Conservation (phyloP, 2,888 invertebrate species). For the Dicranocentrus wangi region DNA sequence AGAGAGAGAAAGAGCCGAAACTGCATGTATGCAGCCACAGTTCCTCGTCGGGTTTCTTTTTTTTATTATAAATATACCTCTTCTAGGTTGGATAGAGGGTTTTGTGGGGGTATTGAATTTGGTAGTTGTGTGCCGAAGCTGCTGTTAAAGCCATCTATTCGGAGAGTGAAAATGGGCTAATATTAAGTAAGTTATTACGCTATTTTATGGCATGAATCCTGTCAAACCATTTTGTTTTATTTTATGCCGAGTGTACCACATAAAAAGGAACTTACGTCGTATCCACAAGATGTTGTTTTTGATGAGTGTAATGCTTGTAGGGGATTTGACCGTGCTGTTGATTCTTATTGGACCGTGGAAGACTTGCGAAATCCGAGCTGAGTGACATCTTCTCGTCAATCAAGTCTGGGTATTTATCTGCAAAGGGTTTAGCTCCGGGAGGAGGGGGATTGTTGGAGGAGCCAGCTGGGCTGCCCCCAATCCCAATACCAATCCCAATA, state of each 20-base stretch:
- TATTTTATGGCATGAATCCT: constrained; percentile 54
- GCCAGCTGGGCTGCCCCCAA: constrained; percentile 2
- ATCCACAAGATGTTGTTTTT: constrained; percentile 55
- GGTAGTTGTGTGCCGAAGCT: not conserved
- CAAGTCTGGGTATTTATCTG: constrained; percentile 67
- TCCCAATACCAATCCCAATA: not conserved
- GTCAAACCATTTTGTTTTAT: constrained; percentile 30
- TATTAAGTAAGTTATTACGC: constrained; percentile 57
- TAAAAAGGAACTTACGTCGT: constrained; percentile 45
- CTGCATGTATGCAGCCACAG: no score
- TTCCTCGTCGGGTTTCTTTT: not conserved
- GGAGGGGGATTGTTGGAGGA: not conserved
- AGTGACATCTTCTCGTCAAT: constrained; percentile 69
- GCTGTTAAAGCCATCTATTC: not conserved
- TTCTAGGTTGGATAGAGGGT: no score
- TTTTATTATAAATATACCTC: no score
- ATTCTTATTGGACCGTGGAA: constrained; percentile 67
- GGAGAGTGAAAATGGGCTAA: constrained; percentile 43
- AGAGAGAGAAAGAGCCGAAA: no score
- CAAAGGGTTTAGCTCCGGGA: not conserved
- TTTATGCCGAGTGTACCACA: constrained; percentile 22
- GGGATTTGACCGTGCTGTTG: constrained; percentile 44
- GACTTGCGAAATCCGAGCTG: constrained; percentile 66
- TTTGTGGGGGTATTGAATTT: no score
- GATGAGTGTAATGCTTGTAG: constrained; percentile 55